Evolutionary conservation across 1,140 invertebrate species (phyloP).

Genomic region (Tetramorium alpestre): DNA sequence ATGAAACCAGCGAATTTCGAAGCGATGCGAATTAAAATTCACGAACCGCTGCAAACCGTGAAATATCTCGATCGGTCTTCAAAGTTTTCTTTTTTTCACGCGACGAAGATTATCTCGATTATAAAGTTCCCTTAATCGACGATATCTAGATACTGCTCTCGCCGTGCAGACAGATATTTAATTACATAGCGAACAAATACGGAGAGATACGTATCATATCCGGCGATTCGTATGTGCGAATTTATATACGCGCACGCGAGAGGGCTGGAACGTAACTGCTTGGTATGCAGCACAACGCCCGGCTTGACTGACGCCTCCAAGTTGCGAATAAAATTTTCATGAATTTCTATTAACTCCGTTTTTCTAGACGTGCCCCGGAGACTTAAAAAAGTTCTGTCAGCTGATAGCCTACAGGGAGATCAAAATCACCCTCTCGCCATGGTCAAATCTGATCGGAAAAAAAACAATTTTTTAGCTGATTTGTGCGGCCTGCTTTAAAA

Average conservation of each 20-base stretch:
- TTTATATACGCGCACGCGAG: conserved; percentile 39
- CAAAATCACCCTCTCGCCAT: neutral
- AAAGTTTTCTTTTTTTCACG: neutral
- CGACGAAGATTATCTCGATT: neutral
- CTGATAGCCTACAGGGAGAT: conserved; percentile 20
- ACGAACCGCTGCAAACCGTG: neutral
- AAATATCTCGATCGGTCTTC: neutral
- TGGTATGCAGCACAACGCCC: conserved; percentile 82
- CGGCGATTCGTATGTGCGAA: conserved; percentile 5
- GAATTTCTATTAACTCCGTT: conserved; percentile 85
- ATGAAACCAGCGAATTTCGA: neutral
- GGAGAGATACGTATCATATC: neutral
- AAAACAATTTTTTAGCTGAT: conserved; percentile 26
- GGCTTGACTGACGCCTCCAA: conserved; percentile 85
- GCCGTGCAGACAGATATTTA: neutral
- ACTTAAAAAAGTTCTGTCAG: conserved; percentile 68
- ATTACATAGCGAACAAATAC: neutral
- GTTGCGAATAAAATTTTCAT: conserved; percentile 86
- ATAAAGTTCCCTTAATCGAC: neutral
- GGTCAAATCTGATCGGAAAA: conserved; percentile 47
- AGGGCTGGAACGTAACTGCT: conserved; percentile 73
- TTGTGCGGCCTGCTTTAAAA: neutral
- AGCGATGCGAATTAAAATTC: conserved; percentile 7
- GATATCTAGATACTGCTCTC: neutral
- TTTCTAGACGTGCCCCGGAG: conserved; percentile 79